Evolutionary conservation across 2,888 invertebrate species (phyloP), one percentile per base, ranked within the genome.

Genomic region (Ctenicera cuprea): DNA sequence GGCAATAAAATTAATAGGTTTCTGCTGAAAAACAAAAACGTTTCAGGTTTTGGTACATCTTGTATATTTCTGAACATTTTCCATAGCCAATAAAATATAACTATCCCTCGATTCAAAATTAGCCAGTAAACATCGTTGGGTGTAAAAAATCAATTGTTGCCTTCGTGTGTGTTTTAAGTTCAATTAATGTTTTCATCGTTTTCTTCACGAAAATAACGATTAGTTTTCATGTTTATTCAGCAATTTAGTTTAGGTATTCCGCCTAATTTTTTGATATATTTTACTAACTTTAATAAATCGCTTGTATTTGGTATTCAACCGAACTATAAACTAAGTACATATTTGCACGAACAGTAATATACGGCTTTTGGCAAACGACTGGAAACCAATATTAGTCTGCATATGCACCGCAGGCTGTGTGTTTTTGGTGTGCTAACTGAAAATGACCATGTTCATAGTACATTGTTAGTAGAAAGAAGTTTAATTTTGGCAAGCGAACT

Each of bases 321-420:
- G 16, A 20, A 18, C 2, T 33, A 33, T 18, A 12, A 48, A 22
- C 48, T 33, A 50, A 50, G 33, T 26, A 64, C 45, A 64, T 64
- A 50, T 64, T 64, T 64, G 16, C 45, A 48, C 48, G 64, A 20
- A 14, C 30, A 45, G 64, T 20, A 64, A 64, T 64, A 64, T 16
- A 52, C 20, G 48, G 48, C 64, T 45, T 33, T 64, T 33, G 8
- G 48, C 64, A 64, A 64, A 64, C 48, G 48, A 48, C 48, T 22
- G 14, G 48, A 20, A 64, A 37, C 43, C 64, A 50, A 50, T 64
- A 64, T 50, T 48, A 37, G 64, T 43, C 33, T 64, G 50, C 64
- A 64, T 16, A 18, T n/a, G 11, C n/a, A 37, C 33, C 50, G 26
- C 64, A 18, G 48, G 33, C 26, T 64, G 20, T 64, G 33, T 64